These are phyloP conservation scores for Hesperia comma DNA, from an alignment of 2,888 invertebrate species.

Conservation along the genomic window DNA sequence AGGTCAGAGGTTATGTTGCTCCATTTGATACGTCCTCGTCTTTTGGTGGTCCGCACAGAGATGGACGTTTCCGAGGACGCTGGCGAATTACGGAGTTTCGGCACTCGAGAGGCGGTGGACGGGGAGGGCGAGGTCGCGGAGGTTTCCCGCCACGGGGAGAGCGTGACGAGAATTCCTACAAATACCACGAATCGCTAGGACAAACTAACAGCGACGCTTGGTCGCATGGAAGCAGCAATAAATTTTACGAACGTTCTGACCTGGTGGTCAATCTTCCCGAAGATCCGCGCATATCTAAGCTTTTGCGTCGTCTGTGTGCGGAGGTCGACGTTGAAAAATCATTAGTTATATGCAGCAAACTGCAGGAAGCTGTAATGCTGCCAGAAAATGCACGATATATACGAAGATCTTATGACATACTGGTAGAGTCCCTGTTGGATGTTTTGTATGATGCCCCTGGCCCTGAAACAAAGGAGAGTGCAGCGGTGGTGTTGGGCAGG, in stretches of 20 bases:
- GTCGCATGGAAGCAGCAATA: conserved; percentile 70
- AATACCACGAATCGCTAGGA: conserved; percentile 83
- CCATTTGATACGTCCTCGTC: conserved; percentile 74
- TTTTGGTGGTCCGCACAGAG: conserved; percentile 73
- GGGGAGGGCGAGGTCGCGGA: conserved; percentile 78
- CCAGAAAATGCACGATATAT: conserved; percentile 91
- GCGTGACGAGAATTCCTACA: conserved; percentile 82
- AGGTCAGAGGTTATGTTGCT: conserved; percentile 82
- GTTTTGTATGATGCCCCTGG: conserved; percentile 89
- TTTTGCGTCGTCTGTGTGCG: conserved; percentile 89
- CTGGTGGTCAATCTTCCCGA: conserved; percentile 84
- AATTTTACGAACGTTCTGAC: conserved; percentile 75
- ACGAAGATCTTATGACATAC: conserved; percentile 89
- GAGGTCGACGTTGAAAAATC: conserved; percentile 92
- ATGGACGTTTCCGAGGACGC: conserved; percentile 71
- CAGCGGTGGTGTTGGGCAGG: conserved; percentile 89
- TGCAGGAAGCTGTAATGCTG: conserved; percentile 89
- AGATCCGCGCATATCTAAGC: conserved; percentile 94
- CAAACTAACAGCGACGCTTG: conserved; percentile 63
- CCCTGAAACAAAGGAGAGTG: conserved; percentile 88
- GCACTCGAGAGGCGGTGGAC: conserved; percentile 78
- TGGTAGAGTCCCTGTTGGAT: conserved; percentile 89
- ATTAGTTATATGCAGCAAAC: conserved; percentile 88
- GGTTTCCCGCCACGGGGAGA: conserved; percentile 82
- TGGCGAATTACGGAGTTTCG: conserved; percentile 77